Evolutionary conservation across 2,113 vertebrate species (phyloP).

Genomic region (Australoheros scitulus): DNA sequence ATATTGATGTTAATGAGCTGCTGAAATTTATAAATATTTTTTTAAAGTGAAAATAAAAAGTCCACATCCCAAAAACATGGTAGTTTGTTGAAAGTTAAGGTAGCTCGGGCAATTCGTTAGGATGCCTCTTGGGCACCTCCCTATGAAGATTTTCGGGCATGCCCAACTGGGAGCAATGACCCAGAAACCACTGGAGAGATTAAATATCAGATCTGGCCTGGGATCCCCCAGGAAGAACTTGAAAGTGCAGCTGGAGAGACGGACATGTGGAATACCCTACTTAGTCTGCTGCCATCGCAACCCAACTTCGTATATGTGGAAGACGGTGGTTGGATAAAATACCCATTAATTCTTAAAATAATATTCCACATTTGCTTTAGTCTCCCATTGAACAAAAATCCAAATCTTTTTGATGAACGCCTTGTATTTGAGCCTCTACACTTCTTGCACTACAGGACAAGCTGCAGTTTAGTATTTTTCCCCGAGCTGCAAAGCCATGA

Average conservation of each 20-base stretch:
- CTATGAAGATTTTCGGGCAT: not conserved
- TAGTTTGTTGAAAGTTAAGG: not conserved
- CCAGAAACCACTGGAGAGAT: not conserved
- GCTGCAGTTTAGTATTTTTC: too few species aligned
- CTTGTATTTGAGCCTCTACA: too few species aligned
- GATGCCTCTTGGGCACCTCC: not conserved
- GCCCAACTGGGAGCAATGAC: not conserved
- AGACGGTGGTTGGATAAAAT: not conserved
- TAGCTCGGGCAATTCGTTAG: not conserved
- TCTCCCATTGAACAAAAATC: too few species aligned
- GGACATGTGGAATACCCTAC: not conserved
- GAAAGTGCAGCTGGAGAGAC: not conserved
- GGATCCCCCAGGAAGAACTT: not conserved
- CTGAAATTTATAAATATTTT: not conserved
- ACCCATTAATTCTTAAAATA: not conserved
- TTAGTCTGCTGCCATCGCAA: not conserved
- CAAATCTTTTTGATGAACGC: too few species aligned
- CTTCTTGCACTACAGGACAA: too few species aligned
- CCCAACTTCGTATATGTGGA: not conserved
- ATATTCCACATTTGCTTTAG: not conserved
- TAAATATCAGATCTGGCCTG: not conserved
- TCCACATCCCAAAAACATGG: not conserved
- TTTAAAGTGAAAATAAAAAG: not conserved
- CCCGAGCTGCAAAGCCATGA: too few species aligned
- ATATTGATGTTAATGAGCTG: accelerated